A percentile compares a stretch with the other conserved stretches of the same genome.
These are phyloP conservation scores for Alosa alosa DNA, from an alignment of 2,113 vertebrate species.

Conservation along the genomic window DNA sequence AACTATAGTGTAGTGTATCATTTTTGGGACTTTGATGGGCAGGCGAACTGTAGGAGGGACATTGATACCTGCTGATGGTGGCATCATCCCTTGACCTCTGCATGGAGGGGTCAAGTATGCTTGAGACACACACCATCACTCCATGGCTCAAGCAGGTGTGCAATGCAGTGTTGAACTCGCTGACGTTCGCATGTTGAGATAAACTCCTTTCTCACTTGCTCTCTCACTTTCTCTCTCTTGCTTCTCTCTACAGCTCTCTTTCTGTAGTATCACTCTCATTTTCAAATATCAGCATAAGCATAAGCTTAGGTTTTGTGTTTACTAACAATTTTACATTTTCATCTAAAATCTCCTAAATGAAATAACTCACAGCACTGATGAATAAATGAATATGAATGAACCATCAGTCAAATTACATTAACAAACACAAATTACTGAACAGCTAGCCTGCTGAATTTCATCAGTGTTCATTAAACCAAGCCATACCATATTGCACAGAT, in stretches of 20 bases:
- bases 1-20: not conserved
- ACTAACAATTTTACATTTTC: too few species aligned
- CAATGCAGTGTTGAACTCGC: not conserved
- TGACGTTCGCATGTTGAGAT: constrained; percentile 21
- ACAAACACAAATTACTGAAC: not conserved
- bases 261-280: too few species aligned
- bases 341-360: too few species aligned
- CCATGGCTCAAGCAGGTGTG: constrained; percentile 26
- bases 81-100: constrained; percentile 41
- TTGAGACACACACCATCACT: constrained; percentile 23
- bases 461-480: not conserved
- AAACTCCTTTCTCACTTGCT: not conserved
- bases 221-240: not conserved
- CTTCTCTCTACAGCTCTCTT: too few species aligned
- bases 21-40: not conserved
- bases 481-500: not conserved
- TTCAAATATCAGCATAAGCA: too few species aligned
- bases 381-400: not conserved
- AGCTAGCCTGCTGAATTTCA: not conserved
- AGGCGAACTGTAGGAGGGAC: not conserved
- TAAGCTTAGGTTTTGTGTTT: too few species aligned
- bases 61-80: constrained; percentile 28
- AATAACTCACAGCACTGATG: too few species aligned
- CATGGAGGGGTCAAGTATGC: constrained; percentile 18
- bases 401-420: not conserved